Conservation (phyloP, 2,888 invertebrate species). For the Drosophila kuntzei region DNA sequence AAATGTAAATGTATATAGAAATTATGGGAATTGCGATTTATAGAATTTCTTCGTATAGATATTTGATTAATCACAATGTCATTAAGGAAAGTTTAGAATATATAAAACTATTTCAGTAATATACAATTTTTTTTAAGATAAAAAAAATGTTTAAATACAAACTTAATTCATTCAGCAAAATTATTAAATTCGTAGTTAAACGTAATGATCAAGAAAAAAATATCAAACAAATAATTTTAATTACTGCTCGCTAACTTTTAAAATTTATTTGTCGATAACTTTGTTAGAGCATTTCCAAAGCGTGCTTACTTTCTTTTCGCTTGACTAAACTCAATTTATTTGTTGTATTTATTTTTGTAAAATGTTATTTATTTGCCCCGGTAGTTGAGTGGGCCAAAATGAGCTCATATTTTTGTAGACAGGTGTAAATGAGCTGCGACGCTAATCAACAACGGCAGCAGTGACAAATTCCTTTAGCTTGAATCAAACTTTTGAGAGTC, state of each 20-base stretch:
- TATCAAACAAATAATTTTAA: too few relatives aligned
- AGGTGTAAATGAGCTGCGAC: conserved; percentile 34
- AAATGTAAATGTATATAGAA: neutral
- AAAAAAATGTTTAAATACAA: neutral
- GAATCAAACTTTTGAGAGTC: conserved; percentile 39
- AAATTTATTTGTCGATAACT: too few relatives aligned
- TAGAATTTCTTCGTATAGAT: neutral
- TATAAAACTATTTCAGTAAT: too few relatives aligned
- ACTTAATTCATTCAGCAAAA: too few relatives aligned
- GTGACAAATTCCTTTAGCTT: conserved; percentile 58
- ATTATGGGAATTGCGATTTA: neutral
- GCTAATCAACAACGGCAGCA: conserved; percentile 46
- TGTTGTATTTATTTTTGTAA: conserved; percentile 14
- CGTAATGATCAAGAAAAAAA: too few relatives aligned
- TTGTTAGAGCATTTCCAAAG: conserved; percentile 15
- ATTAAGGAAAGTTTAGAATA: neutral
- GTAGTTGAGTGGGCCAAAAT: conserved; percentile 30
- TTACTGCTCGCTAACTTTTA: too few relatives aligned
- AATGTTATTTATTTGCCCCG: conserved; percentile 37
- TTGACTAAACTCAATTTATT: conserved; percentile 1
- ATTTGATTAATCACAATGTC: neutral
- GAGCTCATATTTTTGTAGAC: conserved; percentile 44
- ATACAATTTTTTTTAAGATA: too few relatives aligned
- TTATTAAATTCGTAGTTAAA: too few relatives aligned
- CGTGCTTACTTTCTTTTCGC: conserved; percentile 1